Base-by-base conservation (phyloP, 2,888 invertebrate species). In the Dasypolia templi region DNA sequence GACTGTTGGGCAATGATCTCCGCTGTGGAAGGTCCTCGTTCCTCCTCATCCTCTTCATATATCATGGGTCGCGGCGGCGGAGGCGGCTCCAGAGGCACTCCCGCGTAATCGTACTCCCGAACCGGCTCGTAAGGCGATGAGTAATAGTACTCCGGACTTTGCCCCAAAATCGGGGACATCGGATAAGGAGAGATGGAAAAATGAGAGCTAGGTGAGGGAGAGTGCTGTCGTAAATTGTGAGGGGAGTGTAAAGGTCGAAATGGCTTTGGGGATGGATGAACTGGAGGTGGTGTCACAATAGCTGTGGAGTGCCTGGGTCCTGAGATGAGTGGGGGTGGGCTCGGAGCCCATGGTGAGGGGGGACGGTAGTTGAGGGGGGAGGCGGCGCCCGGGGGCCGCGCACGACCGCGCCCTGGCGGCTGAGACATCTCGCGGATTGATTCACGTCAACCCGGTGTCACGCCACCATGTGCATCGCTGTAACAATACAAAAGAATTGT, bases 1-100 rank as follows among this genome's bases (percentile, higher is more conserved):
- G 98, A 98, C 95, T 99, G 99, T 93, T 98, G 98, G 81, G 99
- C 99, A 89, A 99, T 99, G 88, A 99, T 99, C 94, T 99, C 98
- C 63, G 99, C 99, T 29, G 99, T 99, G 77, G 98, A 98, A 17
- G 98, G 98, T 61, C 98, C 98, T 86, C 97, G 97, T 84, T 98
- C 97, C 91, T 98, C 98, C 74, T 91, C 91, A 53, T 98, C 98
- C 89, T 97, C 97, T 84, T 97, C 96, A 87, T 97, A 97, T 82
- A 97, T 96, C 96, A 96, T 95, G 84, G 97, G 97, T 88, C 97
- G 97, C 85, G 96, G 97, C 83, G 98, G 98, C 86, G 98, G 98
- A 86, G 96, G 97, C 83, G 98, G 98, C 92, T 98, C 98, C 89
- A 98, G 89, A 2, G 98, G 98, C 85, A 97, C 97, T 84, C 98